Base-by-base conservation (phyloP, 2,797 vertebrate genomes). In the Siniperca undulata region DNA sequence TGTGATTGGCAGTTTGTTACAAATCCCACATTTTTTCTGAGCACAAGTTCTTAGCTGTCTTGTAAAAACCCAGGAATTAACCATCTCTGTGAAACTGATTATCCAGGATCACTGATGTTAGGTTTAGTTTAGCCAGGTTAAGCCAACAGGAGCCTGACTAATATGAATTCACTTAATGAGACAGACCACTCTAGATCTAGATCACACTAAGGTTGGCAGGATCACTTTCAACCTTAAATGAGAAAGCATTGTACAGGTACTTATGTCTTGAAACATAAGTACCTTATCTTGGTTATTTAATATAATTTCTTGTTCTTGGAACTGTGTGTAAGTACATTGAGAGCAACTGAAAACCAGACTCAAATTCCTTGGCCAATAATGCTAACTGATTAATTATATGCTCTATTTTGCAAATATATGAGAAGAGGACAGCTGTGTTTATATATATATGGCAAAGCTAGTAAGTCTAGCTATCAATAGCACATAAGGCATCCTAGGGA, bases 1-100 rank as follows among this genome's bases (percentile, higher is more conserved):
- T 72, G 52, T n/a, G 4, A 48, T n/a, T 60, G 30, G 22, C 9
- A 22, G 30, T 72, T 68, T 77, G 55, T 71, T 66, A 44, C 24
- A 24, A 59, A 59, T 2, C 3, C 44, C 7, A 27, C 42, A 34
- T 50, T 59, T 20, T 48, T 12, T 11, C 22, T 58, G 0, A 81
- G 27, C 46, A n/a, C 38, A 50, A 48, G 10, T 36, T 66, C 30
- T 55, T 16, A 48, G 13, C 22, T 48, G 48, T 55, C 48, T 53
- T 46, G 78, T 69, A 56, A 19, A 30, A 56, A 36, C 7, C 8
- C 34, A 19, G 30, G 42, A 58, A 58, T 81, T 64, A 19, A 64
- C 13, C 14, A 27, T 50, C 7, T 62, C 12, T 22, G 53, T 50
- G 4, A 17, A 7, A 48, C 56, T 56, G 17, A 36, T 70, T 30